These are phyloP conservation scores for Drosophila peninsularis DNA, from an alignment of 2,888 invertebrate genomes.

Conservation along the genomic window DNA sequence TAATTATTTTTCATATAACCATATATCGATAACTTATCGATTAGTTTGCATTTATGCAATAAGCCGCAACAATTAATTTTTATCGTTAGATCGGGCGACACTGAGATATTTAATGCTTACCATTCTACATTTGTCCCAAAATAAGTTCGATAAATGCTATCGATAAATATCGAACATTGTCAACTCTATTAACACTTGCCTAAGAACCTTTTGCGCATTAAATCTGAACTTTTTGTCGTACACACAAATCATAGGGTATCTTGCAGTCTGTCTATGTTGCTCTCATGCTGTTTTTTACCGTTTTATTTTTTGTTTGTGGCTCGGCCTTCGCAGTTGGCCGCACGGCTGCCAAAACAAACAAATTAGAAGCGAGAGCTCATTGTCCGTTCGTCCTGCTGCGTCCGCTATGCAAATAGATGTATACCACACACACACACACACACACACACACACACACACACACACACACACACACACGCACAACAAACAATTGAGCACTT, in stretches of 20 bases:
- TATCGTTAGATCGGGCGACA: too few species aligned
- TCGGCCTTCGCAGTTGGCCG: slow-evolving; percentile 50
- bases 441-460: slow-evolving; percentile 41
- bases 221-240: not conserved
- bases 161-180: too few species aligned
- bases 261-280: not conserved
- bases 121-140: too few species aligned
- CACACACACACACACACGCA: slow-evolving; percentile 18
- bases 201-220: too few species aligned
- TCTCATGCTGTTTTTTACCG: slow-evolving; percentile 2
- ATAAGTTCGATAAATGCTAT: too few species aligned
- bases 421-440: slow-evolving; percentile 45
- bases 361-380: slow-evolving; percentile 68
- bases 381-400: slow-evolving; percentile 44
- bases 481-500: slow-evolving; percentile 62
- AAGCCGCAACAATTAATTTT: too few species aligned
- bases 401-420: slow-evolving; percentile 71
- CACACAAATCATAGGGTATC: not conserved
- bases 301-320: slow-evolving; percentile 11
- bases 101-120: too few species aligned
- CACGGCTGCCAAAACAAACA: slow-evolving; percentile 69
- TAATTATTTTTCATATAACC: too few species aligned
- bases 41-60: too few species aligned
- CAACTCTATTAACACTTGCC: too few species aligned
- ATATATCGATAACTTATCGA: too few species aligned